Evolutionary conservation across 2,888 invertebrate species (phyloP).

Genomic region (Limnephilus auricula): DNA sequence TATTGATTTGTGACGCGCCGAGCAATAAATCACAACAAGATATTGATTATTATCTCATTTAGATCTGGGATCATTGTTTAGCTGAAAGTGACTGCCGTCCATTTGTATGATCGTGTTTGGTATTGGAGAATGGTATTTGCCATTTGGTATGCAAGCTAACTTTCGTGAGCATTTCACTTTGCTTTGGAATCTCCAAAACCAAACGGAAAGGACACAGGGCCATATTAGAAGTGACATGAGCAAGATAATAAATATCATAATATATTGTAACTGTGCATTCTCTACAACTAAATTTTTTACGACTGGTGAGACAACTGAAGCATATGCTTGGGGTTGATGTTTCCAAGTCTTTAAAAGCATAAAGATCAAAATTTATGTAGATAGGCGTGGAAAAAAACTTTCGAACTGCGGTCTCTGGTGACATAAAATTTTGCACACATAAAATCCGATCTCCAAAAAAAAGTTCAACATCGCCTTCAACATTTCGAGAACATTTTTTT

Average conservation of each 20-base stretch:
- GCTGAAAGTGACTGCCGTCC: background rate
- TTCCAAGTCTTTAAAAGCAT: no score
- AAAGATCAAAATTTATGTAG: no score
- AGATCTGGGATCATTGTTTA: background rate
- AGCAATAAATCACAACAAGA: background rate
- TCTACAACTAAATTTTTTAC: no score
- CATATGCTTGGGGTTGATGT: no score
- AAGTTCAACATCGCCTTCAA: no score
- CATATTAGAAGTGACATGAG: background rate
- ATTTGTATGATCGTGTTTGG: background rate
- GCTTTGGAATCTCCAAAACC: background rate
- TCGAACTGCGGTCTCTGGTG: no score
- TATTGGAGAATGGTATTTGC: background rate
- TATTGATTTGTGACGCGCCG: background rate
- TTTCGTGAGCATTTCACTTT: background rate
- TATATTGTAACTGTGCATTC: no score
- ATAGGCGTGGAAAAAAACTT: no score
- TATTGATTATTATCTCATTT: background rate
- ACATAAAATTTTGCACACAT: no score
- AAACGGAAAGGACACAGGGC: background rate
- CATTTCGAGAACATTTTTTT: no score
- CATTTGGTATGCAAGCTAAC: background rate
- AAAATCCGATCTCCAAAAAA: no score
- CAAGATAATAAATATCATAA: background rate
- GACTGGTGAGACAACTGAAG: no score